phyloP scores from a whole-genome alignment of 2,888 invertebrate species.

The Nysson spinosus region DNA sequence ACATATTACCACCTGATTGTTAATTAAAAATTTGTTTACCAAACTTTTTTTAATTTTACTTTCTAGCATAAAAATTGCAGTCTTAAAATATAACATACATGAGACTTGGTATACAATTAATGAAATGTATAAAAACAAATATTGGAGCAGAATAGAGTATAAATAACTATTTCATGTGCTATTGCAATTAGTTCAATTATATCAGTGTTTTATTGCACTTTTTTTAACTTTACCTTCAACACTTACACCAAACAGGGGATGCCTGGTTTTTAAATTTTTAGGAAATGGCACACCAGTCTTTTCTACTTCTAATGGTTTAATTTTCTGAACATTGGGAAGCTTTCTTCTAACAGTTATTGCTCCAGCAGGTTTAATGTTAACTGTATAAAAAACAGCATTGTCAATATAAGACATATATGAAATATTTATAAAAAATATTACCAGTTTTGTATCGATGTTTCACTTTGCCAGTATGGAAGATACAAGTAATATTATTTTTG shows the following conservation, averaged over 20 bases:
- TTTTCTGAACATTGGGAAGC: slow-evolving; percentile 43
- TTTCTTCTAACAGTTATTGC: slow-evolving; percentile 56
- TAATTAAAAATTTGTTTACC: background rate
- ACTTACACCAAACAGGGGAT: slow-evolving; percentile 61
- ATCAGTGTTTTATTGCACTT: slow-evolving; percentile 20
- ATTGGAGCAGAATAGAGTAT: background rate
- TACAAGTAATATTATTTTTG: slow-evolving; percentile 54
- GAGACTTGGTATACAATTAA: slow-evolving; percentile 14
- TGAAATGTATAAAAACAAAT: slow-evolving; percentile 1
- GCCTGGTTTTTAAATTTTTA: slow-evolving; percentile 59
- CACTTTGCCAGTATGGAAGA: slow-evolving; percentile 52
- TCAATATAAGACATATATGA: background rate
- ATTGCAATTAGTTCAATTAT: too few species aligned
- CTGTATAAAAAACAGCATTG: slow-evolving; percentile 33
- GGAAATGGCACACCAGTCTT: slow-evolving; percentile 60
- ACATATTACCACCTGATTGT: background rate
- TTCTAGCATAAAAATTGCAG: background rate
- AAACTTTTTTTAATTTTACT: background rate
- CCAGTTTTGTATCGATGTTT: slow-evolving; percentile 56
- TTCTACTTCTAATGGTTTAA: slow-evolving; percentile 37
- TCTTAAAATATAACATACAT: background rate
- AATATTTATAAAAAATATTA: slow-evolving; percentile 19
- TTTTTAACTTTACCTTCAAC: slow-evolving; percentile 32
- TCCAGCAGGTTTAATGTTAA: slow-evolving; percentile 63
- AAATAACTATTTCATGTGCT: background rate